These are phyloP conservation scores for Eurystomus glaucurus DNA, from an alignment of 2,797 vertebrate genomes.

Conservation along the genomic window DNA sequence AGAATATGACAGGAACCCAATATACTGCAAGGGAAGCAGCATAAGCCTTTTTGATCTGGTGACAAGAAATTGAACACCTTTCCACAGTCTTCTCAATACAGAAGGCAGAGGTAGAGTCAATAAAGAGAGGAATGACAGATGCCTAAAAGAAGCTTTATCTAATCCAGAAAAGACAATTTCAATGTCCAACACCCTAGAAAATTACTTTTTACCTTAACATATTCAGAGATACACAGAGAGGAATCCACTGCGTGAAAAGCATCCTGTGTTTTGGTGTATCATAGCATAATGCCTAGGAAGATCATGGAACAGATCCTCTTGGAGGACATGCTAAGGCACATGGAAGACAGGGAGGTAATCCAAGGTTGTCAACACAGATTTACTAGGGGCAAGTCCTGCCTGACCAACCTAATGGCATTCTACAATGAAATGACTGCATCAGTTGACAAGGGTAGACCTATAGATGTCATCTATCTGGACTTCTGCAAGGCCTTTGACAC, in stretches of 20 bases:
- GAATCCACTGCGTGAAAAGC: background rate
- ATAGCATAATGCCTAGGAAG: too few species aligned
- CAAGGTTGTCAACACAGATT: too few species aligned
- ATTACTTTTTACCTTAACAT: background rate
- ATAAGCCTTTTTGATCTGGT: background rate
- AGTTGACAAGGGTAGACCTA: too few species aligned
- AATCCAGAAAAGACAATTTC: background rate
- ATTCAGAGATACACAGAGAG: background rate
- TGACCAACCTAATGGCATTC: too few species aligned
- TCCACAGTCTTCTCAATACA: background rate
- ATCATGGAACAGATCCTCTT: too few species aligned
- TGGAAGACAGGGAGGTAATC: too few species aligned
- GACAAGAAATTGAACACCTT: background rate
- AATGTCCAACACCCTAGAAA: background rate
- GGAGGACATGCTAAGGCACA: too few species aligned
- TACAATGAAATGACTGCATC: too few species aligned
- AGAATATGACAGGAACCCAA: background rate
- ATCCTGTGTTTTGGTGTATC: background rate
- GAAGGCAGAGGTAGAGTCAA: background rate
- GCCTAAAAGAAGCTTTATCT: background rate
- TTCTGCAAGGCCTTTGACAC: too few species aligned
- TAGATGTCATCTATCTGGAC: too few species aligned
- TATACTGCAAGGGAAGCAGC: background rate
- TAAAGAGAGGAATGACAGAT: background rate
- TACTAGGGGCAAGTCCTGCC: too few species aligned